These are phyloP conservation scores for Stramonita haemastoma DNA, from an alignment of 2,888 invertebrate genomes.

Conservation along the genomic window DNA sequence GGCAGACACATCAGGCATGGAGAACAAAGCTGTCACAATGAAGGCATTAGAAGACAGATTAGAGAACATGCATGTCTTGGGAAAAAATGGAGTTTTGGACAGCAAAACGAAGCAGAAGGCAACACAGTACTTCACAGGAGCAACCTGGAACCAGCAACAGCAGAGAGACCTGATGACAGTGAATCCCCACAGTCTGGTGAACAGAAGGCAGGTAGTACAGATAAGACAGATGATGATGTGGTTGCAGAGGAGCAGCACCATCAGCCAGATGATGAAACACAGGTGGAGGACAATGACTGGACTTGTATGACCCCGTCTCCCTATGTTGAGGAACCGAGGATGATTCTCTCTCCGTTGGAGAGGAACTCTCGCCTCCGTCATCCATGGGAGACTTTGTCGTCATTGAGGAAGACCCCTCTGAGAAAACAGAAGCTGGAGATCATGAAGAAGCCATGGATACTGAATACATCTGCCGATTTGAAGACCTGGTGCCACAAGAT, in stretches of 20 bases:
- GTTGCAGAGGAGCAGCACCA: not conserved
- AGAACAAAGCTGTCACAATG: not conserved
- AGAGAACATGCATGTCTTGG: not conserved
- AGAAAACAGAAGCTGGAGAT: not conserved
- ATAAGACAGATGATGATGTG: not conserved
- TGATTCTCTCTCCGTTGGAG: not conserved
- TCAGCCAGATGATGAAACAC: not conserved
- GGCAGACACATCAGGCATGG: not conserved
- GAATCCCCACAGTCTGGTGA: no score
- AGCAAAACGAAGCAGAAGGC: not conserved
- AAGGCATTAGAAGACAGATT: not conserved
- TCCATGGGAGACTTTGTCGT: constrained; percentile 8
- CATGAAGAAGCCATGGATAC: not conserved
- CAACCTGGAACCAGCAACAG: not conserved
- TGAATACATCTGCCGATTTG: not conserved
- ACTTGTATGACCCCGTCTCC: not conserved
- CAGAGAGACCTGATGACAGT: not conserved
- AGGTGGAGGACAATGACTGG: not conserved
- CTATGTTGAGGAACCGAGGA: constrained; percentile 24
- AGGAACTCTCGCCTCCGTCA: not conserved
- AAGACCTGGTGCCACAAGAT: not conserved
- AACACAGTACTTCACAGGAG: not conserved
- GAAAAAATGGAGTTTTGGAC: not conserved
- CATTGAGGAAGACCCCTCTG: not conserved
- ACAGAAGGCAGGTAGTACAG: not conserved